A percentile compares a stretch with the other conserved stretches of the same genome.
phyloP scores from a whole-genome alignment of 2,888 invertebrate genomes.

The Autographa pulchrina region DNA sequence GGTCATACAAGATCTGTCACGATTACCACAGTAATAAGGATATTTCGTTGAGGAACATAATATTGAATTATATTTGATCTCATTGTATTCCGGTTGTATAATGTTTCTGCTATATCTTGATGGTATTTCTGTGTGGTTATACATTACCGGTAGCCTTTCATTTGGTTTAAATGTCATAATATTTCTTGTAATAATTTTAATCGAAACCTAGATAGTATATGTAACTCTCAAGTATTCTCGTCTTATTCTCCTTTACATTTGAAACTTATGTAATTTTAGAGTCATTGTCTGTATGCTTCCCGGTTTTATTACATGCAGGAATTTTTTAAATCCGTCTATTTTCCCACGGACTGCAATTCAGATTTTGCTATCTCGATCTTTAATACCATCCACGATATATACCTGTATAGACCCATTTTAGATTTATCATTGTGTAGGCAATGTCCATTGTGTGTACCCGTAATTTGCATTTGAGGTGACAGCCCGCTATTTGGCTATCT shows the following conservation, averaged over 20 bases:
- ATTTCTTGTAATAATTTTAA: background rate
- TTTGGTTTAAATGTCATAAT: conserved; percentile 31
- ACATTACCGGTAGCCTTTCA: conserved; percentile 28
- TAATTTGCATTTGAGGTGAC: conserved; percentile 37
- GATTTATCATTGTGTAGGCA: background rate
- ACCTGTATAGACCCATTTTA: background rate
- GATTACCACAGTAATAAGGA: conserved; percentile 23
- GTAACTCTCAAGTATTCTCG: too few species aligned
- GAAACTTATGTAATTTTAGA: too few species aligned
- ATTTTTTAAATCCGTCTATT: too few species aligned
- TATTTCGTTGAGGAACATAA: conserved; percentile 23
- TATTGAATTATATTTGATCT: conserved; percentile 29
- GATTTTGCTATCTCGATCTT: too few species aligned
- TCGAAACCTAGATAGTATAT: background rate
- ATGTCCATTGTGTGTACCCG: conserved; percentile 13
- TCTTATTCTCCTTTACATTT: too few species aligned
- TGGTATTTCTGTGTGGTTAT: conserved; percentile 31
- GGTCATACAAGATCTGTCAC: conserved; percentile 6
- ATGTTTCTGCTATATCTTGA: conserved; percentile 29
- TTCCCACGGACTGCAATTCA: too few species aligned
- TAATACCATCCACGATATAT: too few species aligned
- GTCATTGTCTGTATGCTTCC: too few species aligned
- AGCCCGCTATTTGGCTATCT: conserved; percentile 12
- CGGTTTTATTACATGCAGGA: too few species aligned
- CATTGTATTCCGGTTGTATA: conserved; percentile 44